These are phyloP conservation scores for Zonotrichia leucophrys DNA, from an alignment of 2,113 vertebrate genomes.

Conservation along the genomic window DNA sequence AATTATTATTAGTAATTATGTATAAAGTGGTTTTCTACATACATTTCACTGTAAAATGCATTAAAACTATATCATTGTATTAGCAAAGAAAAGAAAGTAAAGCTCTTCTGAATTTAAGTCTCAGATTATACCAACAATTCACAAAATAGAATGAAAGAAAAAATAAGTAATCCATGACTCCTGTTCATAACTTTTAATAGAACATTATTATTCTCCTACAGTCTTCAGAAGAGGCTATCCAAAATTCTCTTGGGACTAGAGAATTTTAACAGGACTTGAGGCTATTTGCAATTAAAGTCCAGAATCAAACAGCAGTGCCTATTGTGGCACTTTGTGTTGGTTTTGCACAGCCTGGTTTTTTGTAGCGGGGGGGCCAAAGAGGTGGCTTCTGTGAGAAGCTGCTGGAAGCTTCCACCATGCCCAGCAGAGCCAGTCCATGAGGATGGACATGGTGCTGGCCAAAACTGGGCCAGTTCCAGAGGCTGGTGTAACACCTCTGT, in stretches of 20 bases:
- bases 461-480: too few relatives aligned
- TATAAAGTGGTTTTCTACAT: neutral
- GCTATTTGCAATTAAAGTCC: neutral
- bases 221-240: neutral
- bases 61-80: neutral
- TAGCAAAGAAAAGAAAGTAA: neutral
- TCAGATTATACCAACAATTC: neutral
- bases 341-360: neutral
- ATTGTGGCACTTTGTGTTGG: neutral
- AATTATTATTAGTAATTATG: neutral
- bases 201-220: neutral
- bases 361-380: rapidly evolving
- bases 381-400: too few relatives aligned
- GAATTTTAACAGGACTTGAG: neutral
- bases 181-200: neutral
- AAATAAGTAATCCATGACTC: neutral
- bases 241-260: neutral
- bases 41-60: neutral
- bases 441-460: too few relatives aligned
- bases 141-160: neutral
- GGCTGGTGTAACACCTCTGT: too few relatives aligned
- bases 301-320: neutral
- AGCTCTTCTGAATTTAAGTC: neutral
- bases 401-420: too few relatives aligned
- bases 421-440: too few relatives aligned